phyloP scores from a whole-genome alignment of 2,888 invertebrate species.

The Hydropsyche betteni region DNA sequence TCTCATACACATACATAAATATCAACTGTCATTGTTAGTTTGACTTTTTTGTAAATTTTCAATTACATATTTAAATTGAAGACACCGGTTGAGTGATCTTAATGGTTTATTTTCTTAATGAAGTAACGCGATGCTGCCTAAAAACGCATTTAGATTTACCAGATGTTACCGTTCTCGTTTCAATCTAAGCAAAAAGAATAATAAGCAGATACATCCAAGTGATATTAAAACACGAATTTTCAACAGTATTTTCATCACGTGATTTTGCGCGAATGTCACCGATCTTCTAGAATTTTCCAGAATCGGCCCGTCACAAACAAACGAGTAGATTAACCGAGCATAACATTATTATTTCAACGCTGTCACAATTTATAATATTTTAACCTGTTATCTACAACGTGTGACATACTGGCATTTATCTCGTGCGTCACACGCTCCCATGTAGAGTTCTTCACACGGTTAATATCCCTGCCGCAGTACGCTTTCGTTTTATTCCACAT shows the following conservation, averaged over 20 bases:
- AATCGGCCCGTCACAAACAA: too few relatives aligned
- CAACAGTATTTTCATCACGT: too few relatives aligned
- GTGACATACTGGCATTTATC: constrained; percentile 17
- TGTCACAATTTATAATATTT: too few relatives aligned
- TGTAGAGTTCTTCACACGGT: constrained; percentile 34
- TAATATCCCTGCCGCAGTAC: constrained; percentile 8
- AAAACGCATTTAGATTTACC: constrained; percentile 42
- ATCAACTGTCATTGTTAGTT: neutral
- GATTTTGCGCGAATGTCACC: too few relatives aligned
- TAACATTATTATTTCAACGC: too few relatives aligned
- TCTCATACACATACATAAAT: neutral
- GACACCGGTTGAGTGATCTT: constrained; percentile 44
- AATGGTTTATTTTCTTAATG: constrained; percentile 46
- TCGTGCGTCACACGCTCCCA: constrained; percentile 24
- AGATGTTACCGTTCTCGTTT: constrained; percentile 38
- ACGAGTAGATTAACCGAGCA: too few relatives aligned
- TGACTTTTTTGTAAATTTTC: constrained; percentile 20
- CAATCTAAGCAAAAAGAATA: constrained; percentile 16
- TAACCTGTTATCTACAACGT: neutral
- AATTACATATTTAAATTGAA: constrained; percentile 34
- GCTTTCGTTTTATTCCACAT: neutral
- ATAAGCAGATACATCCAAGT: neutral
- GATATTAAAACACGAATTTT: too few relatives aligned
- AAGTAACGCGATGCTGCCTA: constrained; percentile 39
- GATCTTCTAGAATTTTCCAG: too few relatives aligned